Percentiles rank a stretch among this genome's conserved stretches.
These are phyloP conservation scores for Aptenodytes forsteri DNA, from an alignment of 2,113 vertebrate species.

Conservation along the genomic window DNA sequence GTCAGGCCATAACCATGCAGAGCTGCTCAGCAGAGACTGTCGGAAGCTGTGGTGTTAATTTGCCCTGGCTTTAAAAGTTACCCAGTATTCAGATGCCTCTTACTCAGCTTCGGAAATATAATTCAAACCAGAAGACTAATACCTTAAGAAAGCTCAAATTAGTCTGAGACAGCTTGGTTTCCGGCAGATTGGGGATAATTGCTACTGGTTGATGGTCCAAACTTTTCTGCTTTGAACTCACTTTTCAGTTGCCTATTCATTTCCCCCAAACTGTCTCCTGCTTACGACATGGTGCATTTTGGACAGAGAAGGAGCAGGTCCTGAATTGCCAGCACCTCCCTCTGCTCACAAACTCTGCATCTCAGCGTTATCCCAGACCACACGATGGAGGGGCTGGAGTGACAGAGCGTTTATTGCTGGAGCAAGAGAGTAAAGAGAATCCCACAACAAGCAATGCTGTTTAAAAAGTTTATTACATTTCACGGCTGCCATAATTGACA, in stretches of 20 bases:
- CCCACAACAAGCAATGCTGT: not conserved
- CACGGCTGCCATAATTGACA: not conserved
- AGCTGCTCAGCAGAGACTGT: not conserved
- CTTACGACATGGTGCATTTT: not conserved
- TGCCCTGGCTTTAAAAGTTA: not conserved
- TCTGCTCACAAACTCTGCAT: not conserved
- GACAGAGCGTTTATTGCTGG: not conserved
- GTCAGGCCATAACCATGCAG: not conserved
- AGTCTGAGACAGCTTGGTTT: slow-evolving; percentile 12
- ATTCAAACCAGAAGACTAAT: slow-evolving; percentile 12
- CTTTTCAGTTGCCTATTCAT: not conserved
- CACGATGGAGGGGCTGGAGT: not conserved
- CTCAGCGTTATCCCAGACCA: not conserved
- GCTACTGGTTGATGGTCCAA: slow-evolving; percentile 5
- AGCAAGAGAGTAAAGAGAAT: not conserved
- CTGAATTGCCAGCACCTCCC: not conserved
- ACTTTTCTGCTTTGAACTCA: not conserved
- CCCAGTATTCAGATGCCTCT: not conserved
- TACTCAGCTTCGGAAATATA: not conserved
- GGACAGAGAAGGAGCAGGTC: not conserved
- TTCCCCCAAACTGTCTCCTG: not conserved
- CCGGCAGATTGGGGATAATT: not conserved
- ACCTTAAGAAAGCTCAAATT: slow-evolving; percentile 1
- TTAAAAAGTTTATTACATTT: not conserved
- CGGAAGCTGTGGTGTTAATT: not conserved